Base-by-base conservation (phyloP, 35 echinoderm and acorn worm species). In the Hemicentrotus pulcherrimus region DNA sequence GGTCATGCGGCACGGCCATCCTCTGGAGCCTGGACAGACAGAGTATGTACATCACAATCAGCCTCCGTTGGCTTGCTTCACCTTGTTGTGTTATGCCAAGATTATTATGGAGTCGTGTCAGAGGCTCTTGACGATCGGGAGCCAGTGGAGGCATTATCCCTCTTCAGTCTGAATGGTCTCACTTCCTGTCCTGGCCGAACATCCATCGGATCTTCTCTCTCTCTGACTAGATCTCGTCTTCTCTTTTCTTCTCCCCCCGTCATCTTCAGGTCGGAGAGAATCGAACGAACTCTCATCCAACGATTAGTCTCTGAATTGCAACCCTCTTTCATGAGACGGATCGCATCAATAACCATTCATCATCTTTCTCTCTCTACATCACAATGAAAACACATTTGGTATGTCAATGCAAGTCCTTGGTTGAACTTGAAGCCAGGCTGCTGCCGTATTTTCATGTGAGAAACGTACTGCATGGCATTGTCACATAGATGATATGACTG, bases 91-190 rank as follows among this genome's bases (percentile, higher is more conserved):
- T 22, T 78, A 78, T 78, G 65, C 65, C 65, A 78, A 78, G 65
- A 78, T 78, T 78, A 78, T 78, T 78, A 78, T 78, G 65, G 65
- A 78, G 65, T 78, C 65, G 65, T 78, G 65, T 78, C 65, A 78
- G 65, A 78, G 7, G 22, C 88, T 90, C 88, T 90, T 47, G 88
- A 90, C 32, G n/a, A 90, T 24, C 32, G 88, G 91, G 48, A 50
- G 91, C 91, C 48, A 58, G 91, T 47, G 2, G 32, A 58, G 91
- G 91, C 48, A 93, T 90, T 90, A 93, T 93, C 91, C 91, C 91
- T 93, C 91, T 93, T 58, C 45, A 93, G 46, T 55, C 41, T 58
- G 48, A 93, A 93, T 50, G 91, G 91, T 93, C 48, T 93, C 46
- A 58, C 46, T 93, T 93, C 91, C 91, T 93, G 91, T 58, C 91